A percentile compares a stretch with the other conserved stretches of the same genome.
phyloP scores from a whole-genome alignment of 2,797 vertebrate species.

The Podarcis siculus region DNA sequence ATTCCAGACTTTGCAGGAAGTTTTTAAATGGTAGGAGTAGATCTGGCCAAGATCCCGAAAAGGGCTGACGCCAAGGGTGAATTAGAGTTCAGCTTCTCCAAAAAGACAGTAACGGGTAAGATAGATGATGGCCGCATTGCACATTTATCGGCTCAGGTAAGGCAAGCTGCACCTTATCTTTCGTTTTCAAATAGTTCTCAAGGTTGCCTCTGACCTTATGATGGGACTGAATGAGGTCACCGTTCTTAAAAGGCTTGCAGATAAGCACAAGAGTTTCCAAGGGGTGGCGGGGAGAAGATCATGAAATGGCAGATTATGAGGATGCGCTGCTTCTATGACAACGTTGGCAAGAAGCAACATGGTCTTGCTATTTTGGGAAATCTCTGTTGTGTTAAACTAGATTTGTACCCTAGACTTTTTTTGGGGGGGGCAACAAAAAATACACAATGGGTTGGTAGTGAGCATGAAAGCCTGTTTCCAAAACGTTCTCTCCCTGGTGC shows the following conservation, averaged over 20 bases:
- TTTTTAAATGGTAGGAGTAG: background rate
- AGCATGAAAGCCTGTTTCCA: background rate
- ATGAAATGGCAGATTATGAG: background rate
- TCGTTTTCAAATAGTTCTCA: background rate
- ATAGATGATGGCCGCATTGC: background rate
- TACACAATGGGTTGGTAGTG: background rate
- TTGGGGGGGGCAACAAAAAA: background rate
- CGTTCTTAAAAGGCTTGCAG: background rate
- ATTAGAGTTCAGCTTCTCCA: background rate
- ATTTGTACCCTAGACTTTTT: background rate
- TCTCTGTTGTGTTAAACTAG: background rate
- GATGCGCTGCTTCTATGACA: constrained; percentile 19
- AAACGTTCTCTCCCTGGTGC: background rate
- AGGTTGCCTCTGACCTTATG: background rate
- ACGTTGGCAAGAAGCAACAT: constrained; percentile 12
- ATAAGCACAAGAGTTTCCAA: background rate
- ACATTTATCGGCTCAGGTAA: background rate
- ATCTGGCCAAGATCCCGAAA: background rate
- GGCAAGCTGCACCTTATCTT: background rate
- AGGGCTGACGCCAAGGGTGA: background rate
- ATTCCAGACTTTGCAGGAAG: background rate
- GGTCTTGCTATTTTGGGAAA: constrained; percentile 1
- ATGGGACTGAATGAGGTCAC: background rate
- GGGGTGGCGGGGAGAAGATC: background rate
- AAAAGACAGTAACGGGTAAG: constrained; percentile 16